These are phyloP conservation scores for Callithrix jacchus DNA, from an alignment of 2,113 vertebrate species.

Conservation along the genomic window DNA sequence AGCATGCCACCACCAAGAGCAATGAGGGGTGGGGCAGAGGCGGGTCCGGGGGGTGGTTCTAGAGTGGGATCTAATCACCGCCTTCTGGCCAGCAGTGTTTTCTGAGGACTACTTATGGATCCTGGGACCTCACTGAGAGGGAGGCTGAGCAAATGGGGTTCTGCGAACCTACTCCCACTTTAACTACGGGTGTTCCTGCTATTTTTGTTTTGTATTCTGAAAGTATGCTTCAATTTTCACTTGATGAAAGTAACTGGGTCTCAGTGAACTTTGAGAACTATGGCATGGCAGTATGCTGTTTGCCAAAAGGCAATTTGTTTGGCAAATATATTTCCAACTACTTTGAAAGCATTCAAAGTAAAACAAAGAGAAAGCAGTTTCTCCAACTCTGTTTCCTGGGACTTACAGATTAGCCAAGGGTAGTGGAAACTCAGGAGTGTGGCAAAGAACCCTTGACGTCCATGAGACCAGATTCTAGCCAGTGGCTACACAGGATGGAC, in stretches of 20 bases:
- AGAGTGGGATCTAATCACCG: not conserved
- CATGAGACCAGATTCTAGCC: not conserved
- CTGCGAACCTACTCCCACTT: not conserved
- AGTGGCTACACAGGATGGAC: not conserved
- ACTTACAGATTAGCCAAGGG: not conserved
- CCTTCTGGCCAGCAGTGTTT: rapidly evolving
- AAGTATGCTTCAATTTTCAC: not conserved
- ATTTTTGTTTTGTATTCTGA: not conserved
- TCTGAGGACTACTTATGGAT: not conserved
- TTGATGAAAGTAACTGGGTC: not conserved
- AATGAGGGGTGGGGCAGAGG: not conserved
- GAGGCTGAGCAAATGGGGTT: not conserved
- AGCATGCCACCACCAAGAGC: not conserved
- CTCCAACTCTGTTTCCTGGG: not conserved
- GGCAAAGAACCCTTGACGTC: not conserved
- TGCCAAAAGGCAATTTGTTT: not conserved
- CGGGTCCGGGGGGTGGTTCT: not conserved
- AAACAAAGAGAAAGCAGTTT: not conserved
- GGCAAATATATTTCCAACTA: not conserved
- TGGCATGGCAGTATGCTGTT: not conserved
- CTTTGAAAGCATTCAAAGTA: not conserved
- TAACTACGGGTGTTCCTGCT: not conserved
- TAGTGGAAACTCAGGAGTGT: not conserved
- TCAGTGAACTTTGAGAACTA: not conserved
- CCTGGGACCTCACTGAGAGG: not conserved